A percentile compares a stretch with the other conserved stretches of the same genome.
phyloP scores from a whole-genome alignment of 2,888 invertebrate genomes.

The Polydrusus tereticollis region DNA sequence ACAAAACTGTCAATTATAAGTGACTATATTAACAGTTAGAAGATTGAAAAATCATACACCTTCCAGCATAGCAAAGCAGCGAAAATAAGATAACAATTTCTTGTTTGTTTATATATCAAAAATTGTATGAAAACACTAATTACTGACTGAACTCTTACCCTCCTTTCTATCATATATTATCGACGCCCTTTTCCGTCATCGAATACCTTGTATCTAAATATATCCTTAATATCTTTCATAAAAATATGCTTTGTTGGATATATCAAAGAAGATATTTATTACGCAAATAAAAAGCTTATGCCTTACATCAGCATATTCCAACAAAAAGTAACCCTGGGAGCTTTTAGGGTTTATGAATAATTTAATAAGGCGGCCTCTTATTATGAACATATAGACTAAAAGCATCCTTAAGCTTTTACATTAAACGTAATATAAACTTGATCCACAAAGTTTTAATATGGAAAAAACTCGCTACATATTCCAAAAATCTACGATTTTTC shows the following conservation, averaged over 20 bases:
- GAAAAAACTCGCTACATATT: too few species aligned
- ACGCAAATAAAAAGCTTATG: not conserved
- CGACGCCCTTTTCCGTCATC: too few species aligned
- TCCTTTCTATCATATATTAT: too few species aligned
- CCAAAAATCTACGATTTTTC: too few species aligned
- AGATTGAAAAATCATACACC: too few species aligned
- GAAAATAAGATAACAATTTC: too few species aligned
- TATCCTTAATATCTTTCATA: not conserved
- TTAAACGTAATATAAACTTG: not conserved
- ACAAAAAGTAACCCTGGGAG: conserved; percentile 1
- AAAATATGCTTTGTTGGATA: not conserved
- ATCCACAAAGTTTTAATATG: not conserved
- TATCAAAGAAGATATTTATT: not conserved
- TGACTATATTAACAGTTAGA: too few species aligned
- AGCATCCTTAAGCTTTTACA: conserved; percentile 1
- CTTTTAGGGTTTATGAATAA: conserved; percentile 16
- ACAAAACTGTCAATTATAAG: too few species aligned
- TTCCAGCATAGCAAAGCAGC: too few species aligned
- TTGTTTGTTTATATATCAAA: too few species aligned
- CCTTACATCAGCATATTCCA: not conserved
- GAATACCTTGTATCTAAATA: not conserved
- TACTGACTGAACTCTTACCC: too few species aligned
- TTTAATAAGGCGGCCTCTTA: not conserved
- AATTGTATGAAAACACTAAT: too few species aligned
- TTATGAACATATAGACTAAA: conserved; percentile 11